Conservation (phyloP, 2,888 invertebrate genomes). For the Atethmia centrago region DNA sequence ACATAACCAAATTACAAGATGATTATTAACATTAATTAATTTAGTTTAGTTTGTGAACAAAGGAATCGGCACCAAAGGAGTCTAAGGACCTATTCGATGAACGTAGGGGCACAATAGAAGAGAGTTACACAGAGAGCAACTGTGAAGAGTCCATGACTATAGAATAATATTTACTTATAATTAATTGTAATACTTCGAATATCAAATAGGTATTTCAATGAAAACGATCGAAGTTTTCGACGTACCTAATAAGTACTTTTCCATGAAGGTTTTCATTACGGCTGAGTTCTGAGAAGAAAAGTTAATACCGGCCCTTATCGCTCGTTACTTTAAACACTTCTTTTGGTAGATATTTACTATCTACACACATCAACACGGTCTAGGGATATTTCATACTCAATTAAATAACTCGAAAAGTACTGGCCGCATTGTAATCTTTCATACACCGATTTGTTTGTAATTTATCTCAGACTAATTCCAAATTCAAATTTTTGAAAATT, state of each 20-base stretch:
- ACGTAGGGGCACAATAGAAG: not conserved
- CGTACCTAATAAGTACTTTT: slow-evolving; percentile 25
- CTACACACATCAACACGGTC: too few species aligned
- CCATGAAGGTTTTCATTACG: slow-evolving; percentile 29
- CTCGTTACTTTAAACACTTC: slow-evolving; percentile 6
- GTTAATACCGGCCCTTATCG: slow-evolving; percentile 13
- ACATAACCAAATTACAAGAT: too few species aligned
- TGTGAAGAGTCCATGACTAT: not conserved
- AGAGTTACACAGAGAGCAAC: not conserved
- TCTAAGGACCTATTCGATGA: slow-evolving; percentile 4
- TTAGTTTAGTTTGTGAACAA: too few species aligned
- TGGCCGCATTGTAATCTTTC: too few species aligned
- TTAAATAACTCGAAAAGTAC: too few species aligned
- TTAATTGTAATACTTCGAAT: slow-evolving; percentile 8
- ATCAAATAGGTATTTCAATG: slow-evolving; percentile 15
- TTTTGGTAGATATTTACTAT: too few species aligned
- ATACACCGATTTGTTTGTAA: too few species aligned
- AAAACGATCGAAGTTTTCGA: slow-evolving; percentile 24
- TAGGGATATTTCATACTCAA: too few species aligned
- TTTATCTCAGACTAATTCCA: too few species aligned
- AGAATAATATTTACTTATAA: slow-evolving; percentile 10
- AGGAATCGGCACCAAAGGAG: too few species aligned
- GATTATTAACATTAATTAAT: too few species aligned
- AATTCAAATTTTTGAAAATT: too few species aligned
- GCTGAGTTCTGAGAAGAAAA: slow-evolving; percentile 44